Conservation (phyloP, 2,888 invertebrate genomes). For the Oxyteleia sp. region DNA sequence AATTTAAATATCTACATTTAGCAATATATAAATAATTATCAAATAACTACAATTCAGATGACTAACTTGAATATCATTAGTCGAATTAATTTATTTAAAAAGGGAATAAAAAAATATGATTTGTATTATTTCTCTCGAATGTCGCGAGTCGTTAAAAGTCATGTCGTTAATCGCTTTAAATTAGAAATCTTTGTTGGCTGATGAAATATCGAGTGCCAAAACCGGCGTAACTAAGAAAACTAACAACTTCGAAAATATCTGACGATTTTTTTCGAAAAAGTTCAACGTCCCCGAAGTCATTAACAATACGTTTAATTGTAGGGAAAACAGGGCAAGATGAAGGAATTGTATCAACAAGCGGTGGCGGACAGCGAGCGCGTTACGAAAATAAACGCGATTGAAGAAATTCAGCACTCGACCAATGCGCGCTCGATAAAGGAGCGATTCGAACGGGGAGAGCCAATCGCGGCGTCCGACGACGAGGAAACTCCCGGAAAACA, state of each 20-base stretch:
- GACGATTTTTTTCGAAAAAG: not conserved
- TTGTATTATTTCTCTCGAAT: too few species aligned
- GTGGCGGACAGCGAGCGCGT: slow-evolving; percentile 93
- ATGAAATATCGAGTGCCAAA: not conserved
- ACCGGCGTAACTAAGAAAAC: not conserved
- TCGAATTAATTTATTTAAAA: too few species aligned
- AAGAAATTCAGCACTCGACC: slow-evolving; percentile 86
- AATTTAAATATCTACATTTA: too few species aligned
- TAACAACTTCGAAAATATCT: slow-evolving; percentile 45
- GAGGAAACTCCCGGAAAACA: slow-evolving; percentile 88
- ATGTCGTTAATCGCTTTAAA: not conserved
- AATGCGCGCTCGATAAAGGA: slow-evolving; percentile 91
- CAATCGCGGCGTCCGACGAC: slow-evolving; percentile 89
- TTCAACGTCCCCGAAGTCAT: slow-evolving; percentile 11
- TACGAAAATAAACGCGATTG: slow-evolving; percentile 86
- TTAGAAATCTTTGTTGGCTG: not conserved
- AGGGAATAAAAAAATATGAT: too few species aligned
- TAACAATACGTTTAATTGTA: slow-evolving; percentile 82
- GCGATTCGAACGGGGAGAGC: slow-evolving; percentile 93
- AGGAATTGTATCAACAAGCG: slow-evolving; percentile 97
- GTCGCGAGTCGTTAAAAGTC: too few species aligned
- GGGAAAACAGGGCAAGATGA: slow-evolving; percentile 96
- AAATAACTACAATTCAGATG: too few species aligned
- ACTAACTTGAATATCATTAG: too few species aligned
- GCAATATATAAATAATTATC: too few species aligned